Conservation (phyloP, 2,888 invertebrate species). For the Eupithecia centaureata region DNA sequence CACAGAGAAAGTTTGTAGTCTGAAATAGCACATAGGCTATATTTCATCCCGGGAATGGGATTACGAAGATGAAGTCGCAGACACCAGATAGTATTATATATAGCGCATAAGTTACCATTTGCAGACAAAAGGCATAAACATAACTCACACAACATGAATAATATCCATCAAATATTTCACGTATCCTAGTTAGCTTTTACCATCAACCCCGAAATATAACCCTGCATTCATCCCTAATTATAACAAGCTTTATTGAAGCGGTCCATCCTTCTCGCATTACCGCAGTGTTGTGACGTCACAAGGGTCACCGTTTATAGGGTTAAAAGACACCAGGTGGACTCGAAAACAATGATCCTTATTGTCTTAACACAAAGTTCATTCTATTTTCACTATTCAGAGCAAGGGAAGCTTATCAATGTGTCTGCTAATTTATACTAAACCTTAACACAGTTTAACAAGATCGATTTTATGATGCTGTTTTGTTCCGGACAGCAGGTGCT, state of each 20-base stretch:
- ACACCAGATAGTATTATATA: too few relatives aligned
- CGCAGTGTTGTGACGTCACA: conserved; percentile 49
- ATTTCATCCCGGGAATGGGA: too few relatives aligned
- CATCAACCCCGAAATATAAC: conserved; percentile 7
- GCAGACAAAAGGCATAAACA: background rate
- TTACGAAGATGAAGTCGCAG: too few relatives aligned
- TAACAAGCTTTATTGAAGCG: conserved; percentile 47
- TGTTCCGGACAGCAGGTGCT: conserved; percentile 17
- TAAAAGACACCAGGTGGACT: conserved; percentile 46
- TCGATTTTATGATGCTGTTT: conserved; percentile 11
- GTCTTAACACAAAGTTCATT: conserved; percentile 9
- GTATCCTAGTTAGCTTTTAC: background rate
- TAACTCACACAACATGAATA: background rate
- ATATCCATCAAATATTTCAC: background rate
- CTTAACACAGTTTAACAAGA: conserved; percentile 9
- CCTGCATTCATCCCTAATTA: conserved; percentile 42
- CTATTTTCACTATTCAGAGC: conserved; percentile 11
- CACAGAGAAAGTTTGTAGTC: too few relatives aligned
- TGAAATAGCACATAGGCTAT: too few relatives aligned
- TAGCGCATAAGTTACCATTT: background rate
- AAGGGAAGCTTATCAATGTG: background rate
- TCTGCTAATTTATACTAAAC: conserved; percentile 1
- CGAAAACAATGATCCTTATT: conserved; percentile 23
- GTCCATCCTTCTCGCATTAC: conserved; percentile 47
- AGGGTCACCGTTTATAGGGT: conserved; percentile 64